Evolutionary conservation across 2,113 vertebrate genomes (phyloP), one percentile per base, ranked within the genome.

Genomic region (Nymphicus hollandicus): DNA sequence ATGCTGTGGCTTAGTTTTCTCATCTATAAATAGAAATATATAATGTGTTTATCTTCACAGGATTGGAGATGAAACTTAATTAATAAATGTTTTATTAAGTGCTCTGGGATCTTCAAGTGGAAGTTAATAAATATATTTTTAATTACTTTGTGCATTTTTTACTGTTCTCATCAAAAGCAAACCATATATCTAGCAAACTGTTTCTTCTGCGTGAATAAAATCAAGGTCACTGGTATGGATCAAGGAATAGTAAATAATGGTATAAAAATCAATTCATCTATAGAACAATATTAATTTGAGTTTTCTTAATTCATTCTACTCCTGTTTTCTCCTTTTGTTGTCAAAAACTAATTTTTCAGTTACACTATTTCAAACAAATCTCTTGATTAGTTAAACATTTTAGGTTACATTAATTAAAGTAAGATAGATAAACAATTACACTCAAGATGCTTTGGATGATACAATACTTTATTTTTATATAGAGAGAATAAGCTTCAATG

Each of bases 271-370:
- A 73, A 92, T 94, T 94, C 64, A 86, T 63, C 73, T 83, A 69
- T 35, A 94, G n/a, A 94, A 91, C 17, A 85, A 84, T 64, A 96
- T 94, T 56, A 88, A 80, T 79, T 68, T 85, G 55, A 60, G 31
- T 86, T 97, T 97, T 82, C 71, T 49, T 97, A 86, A 93, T 86
- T 96, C 58, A 53, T 95, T 64, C 50, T 65, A 72, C 56, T 95
- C n/a, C 33, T 89, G 15, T 77, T 97, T 93, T 74, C 49, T 88
- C 22, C 37, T 92, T 92, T 96, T 87, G 71, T 87, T 79, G 73
- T 90, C 79, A 52, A 86, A 95, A 58, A 13, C 64, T 91, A 95
- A 82, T 93, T 97, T 95, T 94, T 94, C 89, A 86, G 77, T 81
- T 91, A 41, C 1, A 33, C 7, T 60, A 71, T 95, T 92, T 95